Percentiles rank a stretch among this genome's conserved stretches.
phyloP scores from a whole-genome alignment of 2,113 vertebrate species.

The Cochlearius cochlearius region DNA sequence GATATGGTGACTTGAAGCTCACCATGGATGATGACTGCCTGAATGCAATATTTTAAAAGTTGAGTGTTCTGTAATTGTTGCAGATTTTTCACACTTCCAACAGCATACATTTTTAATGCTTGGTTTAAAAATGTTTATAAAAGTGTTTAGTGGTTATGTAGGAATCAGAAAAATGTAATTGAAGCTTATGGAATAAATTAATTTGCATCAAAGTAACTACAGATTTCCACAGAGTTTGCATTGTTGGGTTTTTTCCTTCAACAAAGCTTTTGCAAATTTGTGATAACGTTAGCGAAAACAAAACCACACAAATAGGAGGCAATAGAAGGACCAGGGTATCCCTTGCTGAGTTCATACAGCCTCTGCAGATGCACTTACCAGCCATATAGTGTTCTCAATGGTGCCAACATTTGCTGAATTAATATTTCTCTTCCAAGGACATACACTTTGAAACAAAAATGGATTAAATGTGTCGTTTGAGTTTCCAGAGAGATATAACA shows the following conservation, averaged over 20 bases:
- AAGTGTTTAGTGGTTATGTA: not conserved
- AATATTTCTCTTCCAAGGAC: conserved; percentile 45
- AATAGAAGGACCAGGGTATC: not conserved
- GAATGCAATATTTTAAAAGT: conserved; percentile 14
- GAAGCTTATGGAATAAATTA: conserved; percentile 7
- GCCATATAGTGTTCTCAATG: not conserved
- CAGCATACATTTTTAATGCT: not conserved
- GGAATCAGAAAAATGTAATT: conserved; percentile 18
- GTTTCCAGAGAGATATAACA: conserved; percentile 59
- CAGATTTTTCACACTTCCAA: conserved; percentile 32
- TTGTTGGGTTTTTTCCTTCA: not conserved
- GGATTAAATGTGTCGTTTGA: conserved; percentile 58
- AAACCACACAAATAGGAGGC: not conserved
- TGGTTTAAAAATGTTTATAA: conserved; percentile 5
- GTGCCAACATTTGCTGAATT: conserved; percentile 26
- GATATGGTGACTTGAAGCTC: not conserved
- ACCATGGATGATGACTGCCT: not conserved
- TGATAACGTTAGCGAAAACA: not conserved
- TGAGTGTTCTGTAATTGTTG: conserved; percentile 24
- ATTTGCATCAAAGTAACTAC: not conserved
- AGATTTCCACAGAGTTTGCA: not conserved
- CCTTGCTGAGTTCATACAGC: not conserved
- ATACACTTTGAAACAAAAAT: conserved; percentile 54
- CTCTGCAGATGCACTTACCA: not conserved
- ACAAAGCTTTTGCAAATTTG: not conserved